phyloP scores from a whole-genome alignment of 2,888 invertebrate genomes.

The Eupsilia transversa region DNA sequence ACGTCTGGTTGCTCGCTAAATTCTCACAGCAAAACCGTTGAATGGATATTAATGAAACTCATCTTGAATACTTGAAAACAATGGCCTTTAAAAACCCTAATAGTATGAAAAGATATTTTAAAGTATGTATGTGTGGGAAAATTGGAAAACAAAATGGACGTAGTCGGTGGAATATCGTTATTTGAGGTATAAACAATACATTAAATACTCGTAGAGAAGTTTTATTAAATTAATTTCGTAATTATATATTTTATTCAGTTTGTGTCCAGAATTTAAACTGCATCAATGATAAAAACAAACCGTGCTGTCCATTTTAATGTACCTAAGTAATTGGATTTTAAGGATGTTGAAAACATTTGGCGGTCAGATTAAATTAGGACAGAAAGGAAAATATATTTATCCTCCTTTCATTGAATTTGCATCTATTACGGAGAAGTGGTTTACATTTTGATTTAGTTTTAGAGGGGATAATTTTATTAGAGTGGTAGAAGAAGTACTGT shows the following conservation, averaged over 20 bases:
- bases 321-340: slow-evolving; percentile 27
- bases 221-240: background rate
- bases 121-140: background rate
- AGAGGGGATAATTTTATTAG: background rate
- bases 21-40: background rate
- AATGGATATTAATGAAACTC: background rate
- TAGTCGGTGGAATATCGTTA: background rate
- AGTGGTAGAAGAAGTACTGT: too few species aligned
- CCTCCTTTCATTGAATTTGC: slow-evolving; percentile 22
- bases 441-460: background rate
- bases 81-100: background rate
- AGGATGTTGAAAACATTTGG: slow-evolving; percentile 26
- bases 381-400: slow-evolving; percentile 13
- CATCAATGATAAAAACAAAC: slow-evolving; percentile 16
- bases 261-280: slow-evolving; percentile 6
- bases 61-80: background rate
- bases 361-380: slow-evolving; percentile 32
- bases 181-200: background rate
- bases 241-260: slow-evolving; percentile 25
- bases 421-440: slow-evolving; percentile 1
- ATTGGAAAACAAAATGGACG: background rate
- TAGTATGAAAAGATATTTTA: too few species aligned
- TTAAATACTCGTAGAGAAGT: too few species aligned
- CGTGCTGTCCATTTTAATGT: slow-evolving; percentile 26
- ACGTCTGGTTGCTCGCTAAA: too few species aligned